phyloP scores from a whole-genome alignment of 2,113 vertebrate genomes.

The Gallinago undulata region DNA sequence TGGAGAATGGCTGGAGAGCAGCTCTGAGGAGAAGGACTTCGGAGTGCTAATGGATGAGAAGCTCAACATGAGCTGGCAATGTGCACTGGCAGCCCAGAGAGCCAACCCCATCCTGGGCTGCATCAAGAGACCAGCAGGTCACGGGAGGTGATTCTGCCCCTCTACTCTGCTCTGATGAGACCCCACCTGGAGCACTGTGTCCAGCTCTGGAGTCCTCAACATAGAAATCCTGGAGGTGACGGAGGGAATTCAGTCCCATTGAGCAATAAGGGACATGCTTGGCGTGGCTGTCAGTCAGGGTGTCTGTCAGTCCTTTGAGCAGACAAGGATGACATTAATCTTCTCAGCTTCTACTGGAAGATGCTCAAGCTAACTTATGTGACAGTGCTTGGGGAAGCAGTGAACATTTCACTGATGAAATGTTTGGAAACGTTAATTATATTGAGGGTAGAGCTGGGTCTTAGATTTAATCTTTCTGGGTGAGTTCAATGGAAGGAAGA shows the following conservation, averaged over 20 bases:
- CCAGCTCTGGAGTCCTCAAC: no score
- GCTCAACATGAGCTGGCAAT: no score
- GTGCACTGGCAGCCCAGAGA: no score
- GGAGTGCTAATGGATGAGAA: no score
- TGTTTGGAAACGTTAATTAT: not conserved
- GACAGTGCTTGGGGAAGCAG: not conserved
- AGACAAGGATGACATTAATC: not conserved
- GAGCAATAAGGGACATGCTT: not conserved
- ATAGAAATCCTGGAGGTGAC: not conserved
- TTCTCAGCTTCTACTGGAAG: not conserved
- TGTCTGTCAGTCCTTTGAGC: not conserved
- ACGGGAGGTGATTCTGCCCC: no score
- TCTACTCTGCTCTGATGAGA: no score
- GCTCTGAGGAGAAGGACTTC: no score
- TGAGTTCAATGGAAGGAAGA: not conserved
- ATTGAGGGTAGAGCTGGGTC: not conserved
- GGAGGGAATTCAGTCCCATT: not conserved
- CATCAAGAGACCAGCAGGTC: no score
- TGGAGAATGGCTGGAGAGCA: no score
- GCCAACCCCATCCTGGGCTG: no score
- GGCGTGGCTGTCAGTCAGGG: accelerated
- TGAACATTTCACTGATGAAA: no score
- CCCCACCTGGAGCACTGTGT: no score
- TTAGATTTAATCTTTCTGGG: not conserved
- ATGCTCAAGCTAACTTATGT: not conserved